A percentile compares a stretch with the other conserved stretches of the same genome.
phyloP scores from a whole-genome alignment of 2,888 invertebrate genomes.

The Eristalis tenax region DNA sequence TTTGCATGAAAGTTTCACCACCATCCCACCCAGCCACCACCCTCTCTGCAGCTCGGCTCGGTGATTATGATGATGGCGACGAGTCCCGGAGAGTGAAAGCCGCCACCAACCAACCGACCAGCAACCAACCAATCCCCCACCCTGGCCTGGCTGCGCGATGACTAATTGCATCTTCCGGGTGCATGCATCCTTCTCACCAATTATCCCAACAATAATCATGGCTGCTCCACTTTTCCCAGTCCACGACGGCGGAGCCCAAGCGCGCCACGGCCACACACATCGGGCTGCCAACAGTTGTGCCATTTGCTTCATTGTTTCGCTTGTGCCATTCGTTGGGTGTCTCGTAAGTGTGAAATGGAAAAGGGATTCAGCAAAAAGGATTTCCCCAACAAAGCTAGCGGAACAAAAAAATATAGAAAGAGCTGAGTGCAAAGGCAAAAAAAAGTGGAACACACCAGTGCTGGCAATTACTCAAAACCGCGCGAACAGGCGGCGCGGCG shows the following conservation, averaged over 20 bases:
- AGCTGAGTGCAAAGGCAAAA: background rate
- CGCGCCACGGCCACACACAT: background rate
- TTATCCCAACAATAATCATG: conserved; percentile 63
- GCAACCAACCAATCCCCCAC: background rate
- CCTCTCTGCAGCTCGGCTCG: background rate
- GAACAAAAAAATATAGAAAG: background rate
- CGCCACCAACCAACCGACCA: background rate
- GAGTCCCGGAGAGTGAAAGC: conserved; percentile 4
- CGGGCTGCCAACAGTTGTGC: background rate
- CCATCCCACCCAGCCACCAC: background rate
- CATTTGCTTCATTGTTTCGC: conserved; percentile 32
- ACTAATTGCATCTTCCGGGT: conserved; percentile 72
- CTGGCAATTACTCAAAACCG: conserved; percentile 47
- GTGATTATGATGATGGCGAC: conserved; percentile 35
- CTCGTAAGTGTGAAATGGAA: conserved; percentile 32
- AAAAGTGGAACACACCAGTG: background rate
- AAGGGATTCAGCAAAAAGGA: conserved; percentile 7
- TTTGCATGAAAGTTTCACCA: conserved; percentile 42
- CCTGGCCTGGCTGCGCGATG: conserved; percentile 15
- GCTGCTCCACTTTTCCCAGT: conserved; percentile 45
- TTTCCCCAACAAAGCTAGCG: background rate
- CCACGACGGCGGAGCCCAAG: background rate
- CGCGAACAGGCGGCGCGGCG: conserved; percentile 28
- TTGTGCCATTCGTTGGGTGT: conserved; percentile 2
- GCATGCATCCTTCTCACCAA: conserved; percentile 64